Percentiles rank a stretch among this genome's conserved stretches.
These are phyloP conservation scores for Mustela lutreola DNA, from an alignment of 2,113 vertebrate species.

Conservation along the genomic window DNA sequence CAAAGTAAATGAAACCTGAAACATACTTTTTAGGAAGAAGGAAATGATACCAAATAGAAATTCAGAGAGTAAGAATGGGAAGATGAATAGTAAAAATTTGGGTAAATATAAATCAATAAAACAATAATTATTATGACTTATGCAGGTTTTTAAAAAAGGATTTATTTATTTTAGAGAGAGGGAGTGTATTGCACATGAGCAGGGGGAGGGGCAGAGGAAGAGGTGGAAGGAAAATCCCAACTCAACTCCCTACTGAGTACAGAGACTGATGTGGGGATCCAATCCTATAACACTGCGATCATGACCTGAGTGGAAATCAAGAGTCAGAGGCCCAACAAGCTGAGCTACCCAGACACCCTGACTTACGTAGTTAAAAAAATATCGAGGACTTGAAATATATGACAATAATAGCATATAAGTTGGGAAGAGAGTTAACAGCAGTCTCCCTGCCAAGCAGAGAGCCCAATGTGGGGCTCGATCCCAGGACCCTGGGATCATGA, in stretches of 20 bases:
- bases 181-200: not conserved
- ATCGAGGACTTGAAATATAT: not conserved
- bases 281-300: not conserved
- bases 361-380: not conserved
- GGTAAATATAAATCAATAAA: conserved; percentile 12
- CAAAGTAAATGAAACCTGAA: not conserved
- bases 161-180: not conserved
- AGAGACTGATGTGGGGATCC: not conserved
- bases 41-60: not conserved
- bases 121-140: not conserved
- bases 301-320: not conserved
- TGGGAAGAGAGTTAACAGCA: not conserved
- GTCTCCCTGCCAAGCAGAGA: no score
- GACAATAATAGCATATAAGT: not conserved
- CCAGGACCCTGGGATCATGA: no score
- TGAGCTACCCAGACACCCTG: not conserved
- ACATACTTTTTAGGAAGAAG: not conserved
- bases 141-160: not conserved
- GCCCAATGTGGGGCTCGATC: no score
- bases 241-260: not conserved
- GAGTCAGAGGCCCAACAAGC: not conserved
- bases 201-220: not conserved
- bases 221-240: not conserved
- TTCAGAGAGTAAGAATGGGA: not conserved
- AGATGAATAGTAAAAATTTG: not conserved